A percentile compares a stretch with the other conserved stretches of the same genome.
Evolutionary conservation across 2,888 invertebrate genomes (phyloP).

Genomic region (Platycheirus rosarum): DNA sequence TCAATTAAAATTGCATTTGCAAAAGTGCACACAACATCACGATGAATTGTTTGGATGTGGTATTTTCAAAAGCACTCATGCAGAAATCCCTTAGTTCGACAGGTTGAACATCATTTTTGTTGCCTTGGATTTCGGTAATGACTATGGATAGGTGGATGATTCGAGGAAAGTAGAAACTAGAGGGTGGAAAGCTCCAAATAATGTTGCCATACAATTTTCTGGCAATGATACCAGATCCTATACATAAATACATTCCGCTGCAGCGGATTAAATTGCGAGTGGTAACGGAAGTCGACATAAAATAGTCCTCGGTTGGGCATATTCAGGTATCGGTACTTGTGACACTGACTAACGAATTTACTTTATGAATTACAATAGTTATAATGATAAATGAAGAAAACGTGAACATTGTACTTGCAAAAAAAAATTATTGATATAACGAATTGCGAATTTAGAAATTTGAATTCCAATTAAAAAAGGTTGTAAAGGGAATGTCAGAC

Average conservation of each 20-base stretch:
- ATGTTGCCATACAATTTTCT: constrained; percentile 2
- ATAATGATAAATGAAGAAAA: constrained; percentile 15
- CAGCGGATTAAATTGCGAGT: background rate
- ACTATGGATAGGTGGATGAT: background rate
- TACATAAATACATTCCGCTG: background rate
- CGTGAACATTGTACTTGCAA: background rate
- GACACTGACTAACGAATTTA: too few species aligned
- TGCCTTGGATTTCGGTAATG: constrained; percentile 19
- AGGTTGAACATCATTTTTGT: constrained; percentile 30
- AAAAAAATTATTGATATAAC: too few species aligned
- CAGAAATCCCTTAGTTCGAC: constrained; percentile 6
- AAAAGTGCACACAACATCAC: constrained; percentile 24
- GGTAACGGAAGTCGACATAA: constrained; percentile 1
- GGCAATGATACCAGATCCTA: constrained; percentile 1
- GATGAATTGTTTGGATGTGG: constrained; percentile 43
- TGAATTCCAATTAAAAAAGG: background rate
- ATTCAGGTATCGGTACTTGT: too few species aligned
- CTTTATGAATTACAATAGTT: constrained; percentile 6
- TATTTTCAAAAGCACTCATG: constrained; percentile 36
- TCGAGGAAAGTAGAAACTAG: background rate
- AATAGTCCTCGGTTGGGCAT: background rate
- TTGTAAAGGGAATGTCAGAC: background rate
- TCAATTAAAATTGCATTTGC: constrained; percentile 40
- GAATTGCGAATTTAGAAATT: background rate
- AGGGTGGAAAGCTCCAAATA: background rate